Conservation (phyloP, 2,113 vertebrate species). For the Oncorhynchus nerka region DNA sequence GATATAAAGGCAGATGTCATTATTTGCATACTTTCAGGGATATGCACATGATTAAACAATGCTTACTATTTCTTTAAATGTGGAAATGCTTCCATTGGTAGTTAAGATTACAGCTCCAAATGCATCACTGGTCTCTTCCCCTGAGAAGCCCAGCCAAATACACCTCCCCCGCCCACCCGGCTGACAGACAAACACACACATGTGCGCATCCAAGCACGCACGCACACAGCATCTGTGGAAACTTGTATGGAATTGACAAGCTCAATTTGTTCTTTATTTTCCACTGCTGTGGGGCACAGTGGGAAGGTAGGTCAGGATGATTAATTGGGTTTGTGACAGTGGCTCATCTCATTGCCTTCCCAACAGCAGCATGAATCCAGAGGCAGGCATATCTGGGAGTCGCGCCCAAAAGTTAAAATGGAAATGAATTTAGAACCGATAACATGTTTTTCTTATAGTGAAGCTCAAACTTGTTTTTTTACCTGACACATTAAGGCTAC, state of each 20-base stretch:
- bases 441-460: not conserved
- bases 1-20: conserved; percentile 30
- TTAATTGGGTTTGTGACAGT: not conserved
- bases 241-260: conserved; percentile 12
- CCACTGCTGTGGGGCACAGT: conserved; percentile 18
- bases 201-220: not conserved
- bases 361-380: not conserved
- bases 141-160: conserved; percentile 20
- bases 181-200: not conserved
- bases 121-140: conserved; percentile 28
- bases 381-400: not conserved
- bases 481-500: not conserved
- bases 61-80: conserved; percentile 17
- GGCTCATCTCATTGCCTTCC: not conserved
- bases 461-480: not conserved
- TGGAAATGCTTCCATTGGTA: conserved; percentile 31
- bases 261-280: conserved; percentile 15
- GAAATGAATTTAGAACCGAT: not conserved
- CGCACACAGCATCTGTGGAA: not conserved
- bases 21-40: conserved; percentile 13
- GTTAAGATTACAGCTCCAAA: conserved; percentile 26
- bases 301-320: not conserved
- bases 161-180: not conserved
- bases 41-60: conserved; percentile 18
- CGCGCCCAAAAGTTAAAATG: not conserved